Evolutionary conservation across 1,140 invertebrate species (phyloP).

Genomic region (Drosophila biarmipes): DNA sequence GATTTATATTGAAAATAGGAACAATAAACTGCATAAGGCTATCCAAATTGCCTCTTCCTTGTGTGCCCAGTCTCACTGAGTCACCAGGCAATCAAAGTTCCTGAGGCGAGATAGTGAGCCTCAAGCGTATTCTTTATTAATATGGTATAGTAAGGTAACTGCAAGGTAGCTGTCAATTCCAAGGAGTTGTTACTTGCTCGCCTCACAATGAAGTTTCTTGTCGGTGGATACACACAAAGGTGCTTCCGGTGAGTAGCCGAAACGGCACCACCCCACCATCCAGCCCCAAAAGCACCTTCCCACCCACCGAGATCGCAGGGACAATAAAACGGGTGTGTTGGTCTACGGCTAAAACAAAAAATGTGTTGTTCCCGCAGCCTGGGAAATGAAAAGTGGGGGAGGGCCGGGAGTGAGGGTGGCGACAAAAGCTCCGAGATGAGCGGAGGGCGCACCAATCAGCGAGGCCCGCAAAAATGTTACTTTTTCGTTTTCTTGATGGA

Average conservation of each 20-base stretch:
- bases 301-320: conserved; percentile 12
- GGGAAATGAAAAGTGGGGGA: conserved; percentile 1
- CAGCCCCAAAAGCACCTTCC: neutral
- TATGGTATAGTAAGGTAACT: too few species aligned
- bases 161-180: neutral
- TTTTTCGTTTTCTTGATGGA: conserved; percentile 79
- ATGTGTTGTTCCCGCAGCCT: conserved; percentile 42
- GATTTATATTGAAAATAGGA: too few species aligned
- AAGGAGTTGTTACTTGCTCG: conserved; percentile 8
- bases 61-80: too few species aligned
- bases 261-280: neutral
- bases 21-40: too few species aligned
- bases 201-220: conserved; percentile 7
- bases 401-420: neutral
- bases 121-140: too few species aligned
- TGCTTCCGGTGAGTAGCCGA: conserved; percentile 20
- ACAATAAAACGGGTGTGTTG: conserved; percentile 80
- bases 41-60: too few species aligned
- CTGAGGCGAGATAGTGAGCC: too few species aligned
- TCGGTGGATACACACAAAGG: conserved; percentile 34
- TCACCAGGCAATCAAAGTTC: too few species aligned
- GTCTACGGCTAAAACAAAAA: conserved; percentile 76
- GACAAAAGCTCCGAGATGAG: conserved; percentile 39
- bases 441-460: conserved; percentile 70
- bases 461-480: conserved; percentile 61